Conservation (phyloP, 2,797 vertebrate species). For the Heterohyrax brucei region DNA sequence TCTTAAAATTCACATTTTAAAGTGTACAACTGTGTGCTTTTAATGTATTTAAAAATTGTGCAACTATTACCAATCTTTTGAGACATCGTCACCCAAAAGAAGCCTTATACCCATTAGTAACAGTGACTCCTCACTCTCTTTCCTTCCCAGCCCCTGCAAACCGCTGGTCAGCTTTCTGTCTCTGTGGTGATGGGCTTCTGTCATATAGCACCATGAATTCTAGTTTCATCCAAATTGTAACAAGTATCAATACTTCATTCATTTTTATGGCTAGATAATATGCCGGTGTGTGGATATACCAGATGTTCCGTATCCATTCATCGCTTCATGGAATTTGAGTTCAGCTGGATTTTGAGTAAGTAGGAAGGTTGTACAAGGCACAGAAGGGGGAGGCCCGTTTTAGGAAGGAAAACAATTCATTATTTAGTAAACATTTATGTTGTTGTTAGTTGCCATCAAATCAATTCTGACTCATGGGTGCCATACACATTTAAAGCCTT, state of each 20-base stretch:
- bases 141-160: neutral
- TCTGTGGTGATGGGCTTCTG: neutral
- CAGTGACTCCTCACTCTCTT: neutral
- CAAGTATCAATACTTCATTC: neutral
- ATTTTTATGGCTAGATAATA: constrained; percentile 44
- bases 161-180: neutral
- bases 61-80: neutral
- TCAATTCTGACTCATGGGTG: no score
- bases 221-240: neutral
- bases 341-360: constrained; percentile 45
- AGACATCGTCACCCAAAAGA: constrained; percentile 37
- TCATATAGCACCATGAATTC: no score
- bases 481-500: no score
- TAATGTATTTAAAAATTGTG: neutral
- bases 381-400: neutral
- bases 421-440: neutral
- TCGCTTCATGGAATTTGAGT: constrained; percentile 11
- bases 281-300: neutral
- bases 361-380: neutral
- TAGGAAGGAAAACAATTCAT: neutral
- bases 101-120: neutral
- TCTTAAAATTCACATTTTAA: neutral
- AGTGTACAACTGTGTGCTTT: neutral
- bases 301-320: neutral
- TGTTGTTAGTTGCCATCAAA: no score